Percentiles rank a stretch among this genome's conserved stretches.
phyloP scores from a whole-genome alignment of 35 echinoderm and acorn worm species.

The Anneissia japonica region DNA sequence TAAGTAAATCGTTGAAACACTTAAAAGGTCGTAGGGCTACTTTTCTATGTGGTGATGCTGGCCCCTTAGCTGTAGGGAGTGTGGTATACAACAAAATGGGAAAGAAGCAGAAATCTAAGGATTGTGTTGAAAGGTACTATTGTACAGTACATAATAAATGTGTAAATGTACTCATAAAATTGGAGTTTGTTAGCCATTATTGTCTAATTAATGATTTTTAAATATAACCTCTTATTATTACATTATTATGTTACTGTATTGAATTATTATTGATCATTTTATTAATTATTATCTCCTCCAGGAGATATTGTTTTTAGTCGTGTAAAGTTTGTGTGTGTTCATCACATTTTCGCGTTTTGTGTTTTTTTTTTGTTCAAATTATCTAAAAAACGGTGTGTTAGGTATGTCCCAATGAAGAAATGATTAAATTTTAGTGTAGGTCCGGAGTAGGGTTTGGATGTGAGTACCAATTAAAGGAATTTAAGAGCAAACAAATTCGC shows the following conservation, averaged over 20 bases:
- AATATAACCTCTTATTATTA: background rate
- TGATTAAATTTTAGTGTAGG: too few relatives aligned
- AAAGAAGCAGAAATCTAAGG: conserved; percentile 1
- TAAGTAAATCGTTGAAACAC: conserved; percentile 33
- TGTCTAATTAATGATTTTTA: background rate
- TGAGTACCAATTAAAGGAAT: too few relatives aligned
- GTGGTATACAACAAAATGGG: conserved; percentile 36
- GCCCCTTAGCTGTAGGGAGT: conserved; percentile 44
- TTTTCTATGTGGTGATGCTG: conserved; percentile 65
- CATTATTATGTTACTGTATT: background rate
- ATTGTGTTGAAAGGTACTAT: conserved; percentile 48
- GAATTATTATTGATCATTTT: background rate
- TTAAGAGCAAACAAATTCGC: too few relatives aligned
- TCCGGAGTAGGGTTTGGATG: too few relatives aligned
- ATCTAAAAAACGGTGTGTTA: too few relatives aligned
- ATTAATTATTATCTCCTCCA: background rate
- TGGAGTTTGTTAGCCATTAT: background rate
- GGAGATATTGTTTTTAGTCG: too few relatives aligned
- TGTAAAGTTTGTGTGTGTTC: too few relatives aligned
- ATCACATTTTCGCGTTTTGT: too few relatives aligned
- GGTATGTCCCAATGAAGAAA: too few relatives aligned
- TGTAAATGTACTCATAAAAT: too few relatives aligned
- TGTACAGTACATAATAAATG: too few relatives aligned
- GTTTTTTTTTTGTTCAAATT: too few relatives aligned
- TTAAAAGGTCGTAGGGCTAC: conserved; percentile 34